Conservation (phyloP, 2,113 vertebrate species). For the Serilophus lunatus region DNA sequence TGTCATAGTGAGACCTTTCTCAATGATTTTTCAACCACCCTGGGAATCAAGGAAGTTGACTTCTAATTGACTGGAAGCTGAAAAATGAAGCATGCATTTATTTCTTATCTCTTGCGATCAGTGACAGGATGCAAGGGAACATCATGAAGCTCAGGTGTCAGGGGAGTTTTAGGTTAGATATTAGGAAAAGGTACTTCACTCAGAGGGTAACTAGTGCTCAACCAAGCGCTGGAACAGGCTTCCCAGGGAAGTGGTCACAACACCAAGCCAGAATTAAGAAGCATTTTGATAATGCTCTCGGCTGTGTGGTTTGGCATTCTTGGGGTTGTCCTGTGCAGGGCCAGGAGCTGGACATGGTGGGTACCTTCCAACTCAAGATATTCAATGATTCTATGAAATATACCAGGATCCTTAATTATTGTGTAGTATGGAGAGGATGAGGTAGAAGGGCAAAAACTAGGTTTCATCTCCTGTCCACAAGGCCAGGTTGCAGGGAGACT, state of each 20-base stretch:
- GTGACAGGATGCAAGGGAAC: neutral
- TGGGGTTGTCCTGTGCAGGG: neutral
- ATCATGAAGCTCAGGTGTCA: neutral
- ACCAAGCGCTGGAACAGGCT: neutral
- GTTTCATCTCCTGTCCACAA: neutral
- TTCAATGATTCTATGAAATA: neutral
- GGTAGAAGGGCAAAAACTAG: neutral
- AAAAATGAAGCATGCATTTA: neutral
- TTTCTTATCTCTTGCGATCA: neutral
- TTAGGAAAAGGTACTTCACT: neutral
- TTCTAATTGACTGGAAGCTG: neutral
- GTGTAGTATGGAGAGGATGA: neutral
- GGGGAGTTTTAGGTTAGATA: neutral
- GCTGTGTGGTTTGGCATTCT: neutral
- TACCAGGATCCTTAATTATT: neutral
- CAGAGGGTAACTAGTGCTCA: too few species aligned
- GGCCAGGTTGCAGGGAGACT: neutral
- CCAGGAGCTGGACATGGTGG: fast-evolving
- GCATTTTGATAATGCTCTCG: neutral
- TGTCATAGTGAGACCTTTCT: neutral
- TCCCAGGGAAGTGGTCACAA: neutral
- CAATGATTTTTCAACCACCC: neutral
- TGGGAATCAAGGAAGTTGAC: neutral
- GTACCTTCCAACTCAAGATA: neutral
- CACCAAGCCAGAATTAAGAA: neutral